phyloP scores from a whole-genome alignment of 2,797 vertebrate genomes.

The Poecilia wingei region DNA sequence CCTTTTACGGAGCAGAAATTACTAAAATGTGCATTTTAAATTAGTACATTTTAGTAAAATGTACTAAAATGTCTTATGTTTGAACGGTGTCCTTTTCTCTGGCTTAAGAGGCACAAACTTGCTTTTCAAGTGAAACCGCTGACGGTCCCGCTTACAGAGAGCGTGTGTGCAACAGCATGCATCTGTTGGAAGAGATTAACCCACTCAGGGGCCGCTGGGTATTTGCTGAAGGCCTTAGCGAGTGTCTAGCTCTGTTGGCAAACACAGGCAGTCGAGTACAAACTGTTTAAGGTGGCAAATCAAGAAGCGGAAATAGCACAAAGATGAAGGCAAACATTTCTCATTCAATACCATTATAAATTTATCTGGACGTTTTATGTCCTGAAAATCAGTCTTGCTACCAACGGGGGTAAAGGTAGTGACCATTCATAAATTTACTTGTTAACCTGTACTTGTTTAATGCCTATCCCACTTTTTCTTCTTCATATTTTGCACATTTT shows the following conservation, averaged over 20 bases:
- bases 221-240: slow-evolving; percentile 18
- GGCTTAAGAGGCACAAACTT: slow-evolving; percentile 36
- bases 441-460: background rate
- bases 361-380: background rate
- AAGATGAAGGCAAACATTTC: background rate
- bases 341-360: background rate
- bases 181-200: slow-evolving; percentile 48
- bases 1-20: slow-evolving; percentile 21
- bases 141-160: slow-evolving; percentile 22
- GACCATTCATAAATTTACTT: background rate
- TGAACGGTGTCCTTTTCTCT: slow-evolving; percentile 27
- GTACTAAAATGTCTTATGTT: slow-evolving; percentile 7
- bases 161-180: slow-evolving; percentile 41
- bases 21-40: slow-evolving; percentile 2
- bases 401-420: background rate
- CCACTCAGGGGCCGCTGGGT: slow-evolving; percentile 24
- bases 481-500: background rate
- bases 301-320: background rate
- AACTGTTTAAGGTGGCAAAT: background rate
- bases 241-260: slow-evolving; percentile 7
- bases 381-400: background rate
- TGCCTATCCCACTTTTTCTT: background rate
- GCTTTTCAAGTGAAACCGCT: slow-evolving; percentile 32
- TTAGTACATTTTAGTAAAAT: too few species aligned
- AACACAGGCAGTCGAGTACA: background rate